Conservation (phyloP, 64 coral and sea anemone genomes). For the Platygyra sinensis region DNA sequence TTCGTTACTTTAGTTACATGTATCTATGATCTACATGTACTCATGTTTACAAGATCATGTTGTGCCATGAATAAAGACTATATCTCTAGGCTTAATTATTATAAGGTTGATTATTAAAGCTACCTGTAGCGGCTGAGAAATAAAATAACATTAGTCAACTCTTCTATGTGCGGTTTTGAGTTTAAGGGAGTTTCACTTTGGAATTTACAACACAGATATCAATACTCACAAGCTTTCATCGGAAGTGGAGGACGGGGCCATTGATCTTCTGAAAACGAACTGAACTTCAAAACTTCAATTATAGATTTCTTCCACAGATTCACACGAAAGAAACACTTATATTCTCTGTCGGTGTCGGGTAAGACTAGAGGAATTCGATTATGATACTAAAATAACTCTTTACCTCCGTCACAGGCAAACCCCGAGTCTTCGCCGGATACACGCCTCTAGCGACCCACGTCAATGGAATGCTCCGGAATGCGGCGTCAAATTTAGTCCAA, state of each 20-base stretch:
- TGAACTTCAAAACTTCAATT: background rate
- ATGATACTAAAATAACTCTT: background rate
- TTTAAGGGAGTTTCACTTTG: background rate
- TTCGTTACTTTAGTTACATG: too few species aligned
- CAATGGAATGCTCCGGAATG: slow-evolving; percentile 16
- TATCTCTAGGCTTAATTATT: too few species aligned
- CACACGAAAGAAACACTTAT: background rate
- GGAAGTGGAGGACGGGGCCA: background rate
- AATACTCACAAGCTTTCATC: background rate
- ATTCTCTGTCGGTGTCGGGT: background rate
- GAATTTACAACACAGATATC: background rate
- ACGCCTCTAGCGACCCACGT: background rate
- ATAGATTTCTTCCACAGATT: background rate
- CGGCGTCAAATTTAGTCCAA: background rate
- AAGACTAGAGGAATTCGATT: background rate
- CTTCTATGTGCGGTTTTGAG: background rate
- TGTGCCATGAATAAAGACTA: too few species aligned
- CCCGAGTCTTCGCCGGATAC: background rate
- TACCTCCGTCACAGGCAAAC: background rate
- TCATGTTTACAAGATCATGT: too few species aligned
- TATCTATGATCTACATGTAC: too few species aligned
- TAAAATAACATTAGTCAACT: too few species aligned
- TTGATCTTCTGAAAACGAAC: background rate
- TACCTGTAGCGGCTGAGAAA: too few species aligned
- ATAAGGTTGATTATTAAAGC: too few species aligned